A percentile compares a stretch with the other conserved stretches of the same genome.
Evolutionary conservation across 2,888 invertebrate species (phyloP).

Genomic region (Erpobdella octoculata): DNA sequence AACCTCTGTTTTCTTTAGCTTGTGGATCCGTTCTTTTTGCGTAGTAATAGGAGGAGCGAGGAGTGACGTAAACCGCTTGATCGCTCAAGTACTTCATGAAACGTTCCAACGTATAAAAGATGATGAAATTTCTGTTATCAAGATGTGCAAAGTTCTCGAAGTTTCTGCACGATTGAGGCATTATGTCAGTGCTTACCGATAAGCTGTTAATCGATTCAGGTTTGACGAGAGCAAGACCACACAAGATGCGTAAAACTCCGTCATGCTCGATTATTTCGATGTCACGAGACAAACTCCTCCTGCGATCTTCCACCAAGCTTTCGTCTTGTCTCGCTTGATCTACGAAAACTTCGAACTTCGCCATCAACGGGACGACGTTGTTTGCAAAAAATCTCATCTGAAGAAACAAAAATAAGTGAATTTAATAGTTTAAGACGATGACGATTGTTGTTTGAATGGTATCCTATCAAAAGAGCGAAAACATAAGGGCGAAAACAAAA

Average conservation of each 20-base stretch:
- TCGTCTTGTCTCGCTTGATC: constrained; percentile 3
- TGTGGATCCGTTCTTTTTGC: too few relatives aligned
- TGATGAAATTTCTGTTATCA: background rate
- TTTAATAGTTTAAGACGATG: too few relatives aligned
- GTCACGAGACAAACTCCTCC: background rate
- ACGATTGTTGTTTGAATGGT: too few relatives aligned
- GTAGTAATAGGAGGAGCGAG: too few relatives aligned
- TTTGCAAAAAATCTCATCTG: constrained; percentile 4
- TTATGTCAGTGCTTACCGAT: background rate
- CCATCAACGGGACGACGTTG: background rate
- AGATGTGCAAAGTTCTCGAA: background rate
- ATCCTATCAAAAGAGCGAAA: too few relatives aligned
- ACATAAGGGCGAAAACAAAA: too few relatives aligned
- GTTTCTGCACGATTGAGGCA: background rate
- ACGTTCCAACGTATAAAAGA: background rate
- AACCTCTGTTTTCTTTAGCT: too few relatives aligned
- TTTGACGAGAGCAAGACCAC: background rate
- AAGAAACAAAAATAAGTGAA: too few relatives aligned
- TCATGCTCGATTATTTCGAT: background rate
- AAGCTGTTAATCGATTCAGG: background rate
- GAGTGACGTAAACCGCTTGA: background rate
- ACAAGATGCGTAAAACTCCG: background rate
- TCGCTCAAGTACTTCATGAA: constrained; percentile 2
- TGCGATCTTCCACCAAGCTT: background rate
- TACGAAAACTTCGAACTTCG: background rate